phyloP scores from a whole-genome alignment of 2,888 invertebrate species.

The Empis livida region DNA sequence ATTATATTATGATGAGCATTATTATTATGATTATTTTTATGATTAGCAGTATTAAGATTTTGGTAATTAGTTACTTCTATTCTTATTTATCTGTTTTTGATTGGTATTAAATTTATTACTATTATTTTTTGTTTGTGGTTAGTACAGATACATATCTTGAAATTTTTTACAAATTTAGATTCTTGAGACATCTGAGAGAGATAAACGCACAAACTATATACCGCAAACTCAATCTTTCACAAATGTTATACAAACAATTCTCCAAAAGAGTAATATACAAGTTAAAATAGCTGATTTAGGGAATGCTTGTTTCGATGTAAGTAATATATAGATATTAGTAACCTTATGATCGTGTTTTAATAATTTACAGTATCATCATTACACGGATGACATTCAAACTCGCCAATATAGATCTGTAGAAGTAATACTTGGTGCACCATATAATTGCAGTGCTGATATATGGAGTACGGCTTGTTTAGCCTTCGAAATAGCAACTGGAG shows the following conservation, averaged over 20 bases:
- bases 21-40: no score
- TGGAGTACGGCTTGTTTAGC: slow-evolving; percentile 81
- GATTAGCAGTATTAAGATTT: no score
- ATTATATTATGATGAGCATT: no score
- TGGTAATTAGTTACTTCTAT: no score
- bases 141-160: no score
- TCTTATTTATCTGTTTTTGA: no score
- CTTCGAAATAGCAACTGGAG: slow-evolving; percentile 77
- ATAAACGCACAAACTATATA: slow-evolving; percentile 19
- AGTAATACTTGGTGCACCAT: slow-evolving; percentile 64
- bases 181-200: background rate
- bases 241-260: slow-evolving; percentile 34
- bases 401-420: slow-evolving; percentile 70
- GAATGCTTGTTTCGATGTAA: slow-evolving; percentile 68
- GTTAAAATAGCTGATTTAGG: slow-evolving; percentile 77
- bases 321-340: slow-evolving; percentile 12
- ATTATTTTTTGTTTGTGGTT: no score
- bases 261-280: slow-evolving; percentile 42
- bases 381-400: slow-evolving; percentile 75
- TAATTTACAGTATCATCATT: slow-evolving; percentile 49
- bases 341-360: background rate
- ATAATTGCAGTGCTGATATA: slow-evolving; percentile 68
- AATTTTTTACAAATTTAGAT: no score
- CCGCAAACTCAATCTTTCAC: slow-evolving; percentile 32
- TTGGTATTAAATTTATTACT: no score